Base-by-base conservation (phyloP, 2,888 invertebrate species). In the Mystacides longicornis region DNA sequence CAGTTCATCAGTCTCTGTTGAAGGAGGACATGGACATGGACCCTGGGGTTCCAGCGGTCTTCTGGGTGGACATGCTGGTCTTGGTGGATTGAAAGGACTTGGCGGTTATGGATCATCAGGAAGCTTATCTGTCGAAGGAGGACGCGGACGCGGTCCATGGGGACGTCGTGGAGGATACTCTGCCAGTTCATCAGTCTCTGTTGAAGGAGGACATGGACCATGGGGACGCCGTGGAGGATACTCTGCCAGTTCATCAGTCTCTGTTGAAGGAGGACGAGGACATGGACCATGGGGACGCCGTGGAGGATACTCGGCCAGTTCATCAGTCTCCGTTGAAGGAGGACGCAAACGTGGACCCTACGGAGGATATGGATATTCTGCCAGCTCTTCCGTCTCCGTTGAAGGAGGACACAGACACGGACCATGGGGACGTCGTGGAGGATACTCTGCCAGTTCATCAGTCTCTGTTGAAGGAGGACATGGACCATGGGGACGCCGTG, bases 341-440 rank as follows among this genome's bases (percentile, higher is more conserved):
- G n/a, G n/a, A 14, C 18, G 23, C 46, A 46, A 23, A 45, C n/a
- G n/a, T 16, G 45, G 16, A 14, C n/a, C 47, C 23, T n/a, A 19
- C 3, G 3, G n/a, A 18, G 21, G 18, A 23, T 21, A 14, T 31
- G 31, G 31, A 9, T 31, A 14, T 3, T 23, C 27, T n/a, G 19
- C 31, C 2, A 52, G 46, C n/a, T 4, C 19, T n/a, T 46, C 46
- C 23, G 43, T 48, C 22, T 50, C 43, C n/a, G 37, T 54, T 27
- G 54, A 54, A 49, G 31, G 49, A 14, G 47, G 51, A 31, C 46
- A 31, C 11, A 21, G 47, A 31, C 14, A 21, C 18, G 21, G 46
- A 31, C 52, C 52, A 47, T 52, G 47, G 52, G 52, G 52, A 33
- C 23, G 31, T 27, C 52, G 37, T 45, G 23, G 52, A 47, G 47